phyloP scores from a whole-genome alignment of 2,888 invertebrate species.

The Omphaloscelis lunosa region DNA sequence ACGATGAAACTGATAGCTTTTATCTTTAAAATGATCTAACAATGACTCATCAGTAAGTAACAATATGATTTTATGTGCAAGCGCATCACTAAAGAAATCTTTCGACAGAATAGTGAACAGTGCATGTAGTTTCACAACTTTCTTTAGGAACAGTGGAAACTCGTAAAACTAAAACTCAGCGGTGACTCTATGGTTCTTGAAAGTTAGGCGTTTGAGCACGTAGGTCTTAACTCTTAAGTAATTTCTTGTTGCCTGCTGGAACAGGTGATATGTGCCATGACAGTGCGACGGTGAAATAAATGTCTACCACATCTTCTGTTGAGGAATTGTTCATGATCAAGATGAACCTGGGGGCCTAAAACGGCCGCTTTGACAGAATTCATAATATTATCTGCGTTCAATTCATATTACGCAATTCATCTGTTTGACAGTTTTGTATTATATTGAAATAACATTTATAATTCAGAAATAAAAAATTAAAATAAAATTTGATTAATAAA shows the following conservation, averaged over 20 bases:
- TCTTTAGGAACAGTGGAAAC: slow-evolving; percentile 69
- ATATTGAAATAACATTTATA: too few relatives aligned
- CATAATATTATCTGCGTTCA: too few relatives aligned
- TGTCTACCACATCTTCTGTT: not conserved
- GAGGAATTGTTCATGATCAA: not conserved
- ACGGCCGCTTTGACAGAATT: too few relatives aligned
- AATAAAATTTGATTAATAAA: too few relatives aligned
- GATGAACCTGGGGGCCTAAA: too few relatives aligned
- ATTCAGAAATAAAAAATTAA: too few relatives aligned
- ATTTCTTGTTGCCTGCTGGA: slow-evolving; percentile 15
- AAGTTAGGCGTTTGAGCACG: slow-evolving; percentile 29
- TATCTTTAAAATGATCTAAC: slow-evolving; percentile 33
- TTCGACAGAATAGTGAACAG: slow-evolving; percentile 69
- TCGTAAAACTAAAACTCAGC: slow-evolving; percentile 59
- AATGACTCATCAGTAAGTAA: slow-evolving; percentile 35
- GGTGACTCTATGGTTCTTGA: slow-evolving; percentile 31
- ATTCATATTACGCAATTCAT: too few relatives aligned
- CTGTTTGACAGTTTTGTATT: too few relatives aligned
- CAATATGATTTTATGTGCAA: slow-evolving; percentile 54
- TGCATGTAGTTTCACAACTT: slow-evolving; percentile 76
- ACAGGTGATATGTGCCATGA: not conserved
- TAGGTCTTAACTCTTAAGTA: slow-evolving; percentile 7
- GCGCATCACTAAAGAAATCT: slow-evolving; percentile 57
- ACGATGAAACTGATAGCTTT: slow-evolving; percentile 20
- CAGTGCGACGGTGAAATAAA: not conserved